phyloP scores from a whole-genome alignment of 30 jellyfish, hydroid and myxozoan genomes.

The Hydra vulgaris region DNA sequence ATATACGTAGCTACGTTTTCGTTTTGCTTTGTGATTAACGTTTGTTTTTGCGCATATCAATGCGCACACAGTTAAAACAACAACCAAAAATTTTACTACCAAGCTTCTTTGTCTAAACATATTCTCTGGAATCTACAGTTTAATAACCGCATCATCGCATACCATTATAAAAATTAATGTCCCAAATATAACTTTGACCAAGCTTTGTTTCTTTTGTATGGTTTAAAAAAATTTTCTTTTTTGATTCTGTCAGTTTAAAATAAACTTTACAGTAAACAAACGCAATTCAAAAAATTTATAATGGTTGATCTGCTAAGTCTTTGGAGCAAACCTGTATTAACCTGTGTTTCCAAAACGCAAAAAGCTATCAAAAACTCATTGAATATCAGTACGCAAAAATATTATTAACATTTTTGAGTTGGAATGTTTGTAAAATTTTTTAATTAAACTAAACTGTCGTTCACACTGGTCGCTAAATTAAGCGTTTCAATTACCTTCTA shows the following conservation, averaged over 20 bases:
- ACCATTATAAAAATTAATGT: neutral
- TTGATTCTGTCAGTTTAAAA: neutral
- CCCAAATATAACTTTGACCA: too few species aligned
- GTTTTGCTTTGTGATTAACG: neutral
- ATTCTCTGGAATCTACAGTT: neutral
- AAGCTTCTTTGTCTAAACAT: neutral
- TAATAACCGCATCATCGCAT: neutral
- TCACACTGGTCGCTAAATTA: neutral
- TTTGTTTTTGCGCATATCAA: neutral
- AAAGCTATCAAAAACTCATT: neutral
- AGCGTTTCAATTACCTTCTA: neutral
- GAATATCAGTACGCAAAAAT: constrained; percentile 20
- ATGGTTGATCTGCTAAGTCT: neutral
- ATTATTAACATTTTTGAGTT: neutral
- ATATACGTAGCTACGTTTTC: neutral
- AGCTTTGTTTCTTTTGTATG: too few species aligned
- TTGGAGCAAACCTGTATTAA: neutral
- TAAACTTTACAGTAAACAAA: neutral
- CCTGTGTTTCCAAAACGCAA: neutral
- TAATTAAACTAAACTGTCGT: neutral
- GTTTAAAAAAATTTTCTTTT: too few species aligned
- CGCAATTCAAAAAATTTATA: neutral
- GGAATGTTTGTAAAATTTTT: neutral
- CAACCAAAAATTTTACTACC: neutral
- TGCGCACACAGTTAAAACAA: neutral